Evolutionary conservation across 2,888 invertebrate genomes (phyloP), one percentile per base, ranked within the genome.

Genomic region (Emesis castigata): DNA sequence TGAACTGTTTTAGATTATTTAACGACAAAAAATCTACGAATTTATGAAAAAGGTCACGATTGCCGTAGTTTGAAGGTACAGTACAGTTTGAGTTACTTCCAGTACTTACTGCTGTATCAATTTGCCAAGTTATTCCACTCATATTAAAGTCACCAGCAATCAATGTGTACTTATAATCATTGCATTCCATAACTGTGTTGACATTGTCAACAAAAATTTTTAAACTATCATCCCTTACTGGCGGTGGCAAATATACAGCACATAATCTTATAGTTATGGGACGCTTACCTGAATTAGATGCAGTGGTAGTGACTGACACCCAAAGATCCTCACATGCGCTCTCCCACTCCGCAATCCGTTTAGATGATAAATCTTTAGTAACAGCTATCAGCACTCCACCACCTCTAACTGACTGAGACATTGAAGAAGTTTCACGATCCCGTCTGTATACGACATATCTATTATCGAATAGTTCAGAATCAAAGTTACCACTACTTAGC

Each of bases 391-490:
- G 11, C 14, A 69, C 31, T 44, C 72, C 72, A 8, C 72, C 65
- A 9, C 64, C 72, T 7, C 72, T 29, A 22, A 26, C n/a, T 22
- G 39, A 62, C 29, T 31, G 26, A 1, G 14, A n/a, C n/a, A n/a
- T 18, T 18, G 22, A 39, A 18, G 26, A 22, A 31, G 26, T 48
- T 29, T 44, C 34, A 6, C 75, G 56, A 44, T 79, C 75, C 53
- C 79, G 53, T 7, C 79, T 62, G 73, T 73, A 76, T 11, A 80
- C 76, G 8, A 53, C 26, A 61, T 80, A 80, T 29, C 76, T 70
- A 68, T 39, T n/a, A 22, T 80, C 78, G 20, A 82, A 80, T 7
- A 80, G 16, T 44, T 78, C 80, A 6, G 73, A 61, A 61, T 64
- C 11, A 69, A 22, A 64, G 5, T 76, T 73, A 9, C 69, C 48